A percentile compares a stretch with the other conserved stretches of the same genome.
phyloP scores from a whole-genome alignment of 2,888 invertebrate genomes.

The Polymixis lichenea region DNA sequence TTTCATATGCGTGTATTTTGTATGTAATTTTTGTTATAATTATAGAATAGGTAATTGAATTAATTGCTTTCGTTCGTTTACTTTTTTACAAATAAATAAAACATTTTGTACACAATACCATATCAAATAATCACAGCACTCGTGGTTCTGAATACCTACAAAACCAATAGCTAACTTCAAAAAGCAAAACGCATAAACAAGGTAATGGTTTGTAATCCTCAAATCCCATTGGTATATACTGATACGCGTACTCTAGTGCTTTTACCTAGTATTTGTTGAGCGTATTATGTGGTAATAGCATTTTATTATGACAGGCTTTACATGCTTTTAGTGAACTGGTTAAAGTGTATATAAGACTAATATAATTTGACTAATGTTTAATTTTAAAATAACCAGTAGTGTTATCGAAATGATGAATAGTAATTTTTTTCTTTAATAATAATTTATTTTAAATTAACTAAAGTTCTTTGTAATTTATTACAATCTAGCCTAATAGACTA shows the following conservation, averaged over 20 bases:
- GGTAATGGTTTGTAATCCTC: conserved; percentile 22
- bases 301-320: background rate
- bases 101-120: background rate
- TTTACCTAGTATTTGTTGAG: conserved; percentile 21
- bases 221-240: conserved; percentile 10
- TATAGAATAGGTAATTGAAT: too few species aligned
- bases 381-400: background rate
- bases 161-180: conserved; percentile 6
- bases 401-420: background rate
- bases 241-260: conserved; percentile 13
- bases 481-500: too few species aligned
- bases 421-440: background rate
- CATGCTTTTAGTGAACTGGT: background rate
- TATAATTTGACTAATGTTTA: background rate
- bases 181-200: background rate
- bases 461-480: too few species aligned
- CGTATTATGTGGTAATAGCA: background rate
- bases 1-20: too few species aligned
- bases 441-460: too few species aligned
- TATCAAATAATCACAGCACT: background rate
- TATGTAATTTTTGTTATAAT: too few species aligned
- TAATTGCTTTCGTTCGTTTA: too few species aligned
- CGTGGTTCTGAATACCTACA: background rate
- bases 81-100: too few species aligned
- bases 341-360: too few species aligned